phyloP scores from a whole-genome alignment of 2,113 vertebrate species.

The Talpa occidentalis region DNA sequence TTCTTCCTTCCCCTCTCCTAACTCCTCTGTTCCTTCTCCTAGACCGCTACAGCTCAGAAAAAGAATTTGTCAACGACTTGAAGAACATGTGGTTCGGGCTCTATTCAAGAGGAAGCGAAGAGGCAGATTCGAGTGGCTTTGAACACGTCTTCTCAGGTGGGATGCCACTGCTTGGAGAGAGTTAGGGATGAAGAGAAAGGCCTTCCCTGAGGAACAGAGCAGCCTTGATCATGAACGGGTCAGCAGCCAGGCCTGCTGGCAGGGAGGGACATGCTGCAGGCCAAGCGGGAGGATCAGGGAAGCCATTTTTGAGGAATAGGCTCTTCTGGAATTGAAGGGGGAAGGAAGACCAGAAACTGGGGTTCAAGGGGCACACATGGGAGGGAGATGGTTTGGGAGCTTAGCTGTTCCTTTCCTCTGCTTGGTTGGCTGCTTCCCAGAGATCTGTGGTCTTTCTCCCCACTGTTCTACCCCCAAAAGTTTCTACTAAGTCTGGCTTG shows the following conservation, averaged over 20 bases:
- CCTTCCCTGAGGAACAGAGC: neutral
- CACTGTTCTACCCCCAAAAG: neutral
- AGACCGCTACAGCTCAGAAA: constrained; percentile 89
- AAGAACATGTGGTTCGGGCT: constrained; percentile 98
- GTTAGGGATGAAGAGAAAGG: neutral
- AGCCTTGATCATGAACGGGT: neutral
- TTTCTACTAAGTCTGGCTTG: neutral
- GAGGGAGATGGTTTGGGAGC: neutral
- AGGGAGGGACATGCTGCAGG: neutral
- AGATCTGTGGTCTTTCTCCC: neutral
- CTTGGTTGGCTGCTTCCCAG: neutral
- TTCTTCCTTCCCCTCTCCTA: neutral
- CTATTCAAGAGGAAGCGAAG: constrained; percentile 88
- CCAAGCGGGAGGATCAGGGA: neutral
- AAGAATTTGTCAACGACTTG: constrained; percentile 90
- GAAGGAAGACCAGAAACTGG: neutral
- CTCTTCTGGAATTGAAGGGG: neutral
- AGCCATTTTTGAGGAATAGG: neutral
- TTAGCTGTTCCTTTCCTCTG: neutral
- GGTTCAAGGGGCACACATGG: neutral
- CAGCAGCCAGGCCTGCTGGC: neutral
- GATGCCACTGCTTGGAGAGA: rapidly evolving
- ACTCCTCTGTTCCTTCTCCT: neutral
- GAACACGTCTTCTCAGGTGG: constrained; percentile 97
- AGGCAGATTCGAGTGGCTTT: constrained; percentile 94